Evolutionary conservation across 2,888 invertebrate genomes (phyloP).

Genomic region (Corbicula japonica): DNA sequence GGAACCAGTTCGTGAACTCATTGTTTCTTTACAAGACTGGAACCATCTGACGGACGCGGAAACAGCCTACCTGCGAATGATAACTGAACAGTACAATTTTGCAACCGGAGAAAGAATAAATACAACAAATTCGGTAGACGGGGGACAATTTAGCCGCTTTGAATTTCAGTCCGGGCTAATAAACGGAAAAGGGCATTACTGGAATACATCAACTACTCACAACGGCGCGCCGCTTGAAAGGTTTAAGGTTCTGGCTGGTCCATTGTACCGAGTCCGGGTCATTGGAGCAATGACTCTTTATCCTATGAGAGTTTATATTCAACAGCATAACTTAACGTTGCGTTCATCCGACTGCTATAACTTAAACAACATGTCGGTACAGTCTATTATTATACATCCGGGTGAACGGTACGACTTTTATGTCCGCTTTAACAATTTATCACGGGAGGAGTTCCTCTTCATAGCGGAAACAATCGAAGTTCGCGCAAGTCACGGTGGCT

Average conservation of each 20-base stretch:
- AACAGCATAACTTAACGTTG: constrained; percentile 35
- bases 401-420: too few species aligned
- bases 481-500: constrained; percentile 12
- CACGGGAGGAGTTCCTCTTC: constrained; percentile 64
- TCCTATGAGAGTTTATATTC: constrained; percentile 18
- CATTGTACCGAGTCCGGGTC: background rate
- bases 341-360: too few species aligned
- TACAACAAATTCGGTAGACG: constrained; percentile 42
- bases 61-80: too few species aligned
- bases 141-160: constrained; percentile 35
- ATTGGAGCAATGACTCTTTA: constrained; percentile 20
- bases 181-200: constrained; percentile 71
- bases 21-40: too few species aligned
- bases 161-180: too few species aligned
- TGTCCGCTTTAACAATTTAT: background rate
- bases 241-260: constrained; percentile 46
- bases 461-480: constrained; percentile 65
- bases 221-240: too few species aligned
- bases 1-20: constrained; percentile 24
- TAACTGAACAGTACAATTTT: too few species aligned
- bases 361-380: too few species aligned
- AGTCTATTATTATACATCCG: too few species aligned
- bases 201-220: constrained; percentile 47
- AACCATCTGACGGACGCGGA: too few species aligned
- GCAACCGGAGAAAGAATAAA: constrained; percentile 32